Evolutionary conservation across 2,888 invertebrate species (phyloP), one percentile per base, ranked within the genome.

Genomic region (Patella pellucida): DNA sequence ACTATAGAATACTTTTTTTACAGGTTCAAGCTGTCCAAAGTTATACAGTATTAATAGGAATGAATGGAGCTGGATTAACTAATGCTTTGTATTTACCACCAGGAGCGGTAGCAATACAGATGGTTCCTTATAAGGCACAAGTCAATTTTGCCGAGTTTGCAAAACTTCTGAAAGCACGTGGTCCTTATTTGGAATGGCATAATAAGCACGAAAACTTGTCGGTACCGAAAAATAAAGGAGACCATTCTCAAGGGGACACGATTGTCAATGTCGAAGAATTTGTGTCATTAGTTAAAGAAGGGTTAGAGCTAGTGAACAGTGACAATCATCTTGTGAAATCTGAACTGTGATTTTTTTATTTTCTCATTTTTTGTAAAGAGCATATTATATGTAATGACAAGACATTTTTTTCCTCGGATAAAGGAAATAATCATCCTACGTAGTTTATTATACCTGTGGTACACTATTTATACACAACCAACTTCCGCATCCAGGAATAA

Each of bases 51-150:
- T 69, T 87, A 52, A 79, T 84, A 52, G 86, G 86, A 2, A 82
- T 87, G 78, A 87, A 87, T 81, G 87, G 87, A 68, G 87, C 87
- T 52, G 87, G 87, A 31, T 79, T 87, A 11, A 86, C 81, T 72
- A 87, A 87, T 78, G 85, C 82, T 52, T 31, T 87, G 1, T 87
- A 83, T 74, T 76, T 85, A 9, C 86, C 85, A 9, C 72, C 77
- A n/a, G 72, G 76, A 52, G 81, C 81, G 69, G 84, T 85, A n/a
- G 81, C 83, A 7, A 80, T 87, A n/a, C 87, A 87, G 77, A 76
- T 87, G 23, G 84, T 85, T 15, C 86, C 87, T 23, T 86, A 85
- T 77, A 79, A 82, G 71, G 85, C 82, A 14, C 23, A 56, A 3
- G 68, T 83, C 9, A 83, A 83, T 78, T 75, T 72, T 70, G 71